Percentiles rank a stretch among this genome's conserved stretches.
phyloP scores from a whole-genome alignment of 2,888 invertebrate species.

The Ommatoiulus sabulosus region DNA sequence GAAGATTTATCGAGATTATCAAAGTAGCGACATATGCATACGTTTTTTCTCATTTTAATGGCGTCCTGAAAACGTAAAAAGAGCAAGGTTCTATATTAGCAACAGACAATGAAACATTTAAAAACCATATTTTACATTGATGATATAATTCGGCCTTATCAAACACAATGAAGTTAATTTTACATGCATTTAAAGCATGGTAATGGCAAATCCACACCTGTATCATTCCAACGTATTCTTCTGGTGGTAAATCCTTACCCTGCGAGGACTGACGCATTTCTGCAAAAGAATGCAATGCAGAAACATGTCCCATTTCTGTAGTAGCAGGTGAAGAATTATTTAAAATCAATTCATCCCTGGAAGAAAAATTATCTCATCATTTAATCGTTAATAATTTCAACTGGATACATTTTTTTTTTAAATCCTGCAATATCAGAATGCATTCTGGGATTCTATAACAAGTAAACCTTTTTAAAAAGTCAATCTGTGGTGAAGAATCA shows the following conservation, averaged over 20 bases:
- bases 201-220: conserved; percentile 56
- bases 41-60: conserved; percentile 92
- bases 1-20: conserved; percentile 83
- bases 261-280: conserved; percentile 69
- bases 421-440: neutral
- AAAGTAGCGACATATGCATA: conserved; percentile 94
- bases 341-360: neutral
- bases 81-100: neutral
- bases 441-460: conserved; percentile 17
- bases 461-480: conserved; percentile 75
- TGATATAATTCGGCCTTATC: neutral
- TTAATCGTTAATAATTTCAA: too few species aligned
- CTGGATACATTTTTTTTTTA: neutral
- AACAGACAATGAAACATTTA: neutral
- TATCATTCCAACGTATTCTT: conserved; percentile 86
- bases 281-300: conserved; percentile 56
- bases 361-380: neutral
- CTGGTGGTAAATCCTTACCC: conserved; percentile 69
- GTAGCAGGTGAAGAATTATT: neutral
- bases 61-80: conserved; percentile 74
- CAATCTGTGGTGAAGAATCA: conserved; percentile 78
- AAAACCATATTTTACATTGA: neutral
- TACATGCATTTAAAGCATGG: neutral
- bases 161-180: neutral
- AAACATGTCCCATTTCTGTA: conserved; percentile 57